Conservation (phyloP, 2,797 vertebrate genomes). For the Geotrypetes seraphini region DNA sequence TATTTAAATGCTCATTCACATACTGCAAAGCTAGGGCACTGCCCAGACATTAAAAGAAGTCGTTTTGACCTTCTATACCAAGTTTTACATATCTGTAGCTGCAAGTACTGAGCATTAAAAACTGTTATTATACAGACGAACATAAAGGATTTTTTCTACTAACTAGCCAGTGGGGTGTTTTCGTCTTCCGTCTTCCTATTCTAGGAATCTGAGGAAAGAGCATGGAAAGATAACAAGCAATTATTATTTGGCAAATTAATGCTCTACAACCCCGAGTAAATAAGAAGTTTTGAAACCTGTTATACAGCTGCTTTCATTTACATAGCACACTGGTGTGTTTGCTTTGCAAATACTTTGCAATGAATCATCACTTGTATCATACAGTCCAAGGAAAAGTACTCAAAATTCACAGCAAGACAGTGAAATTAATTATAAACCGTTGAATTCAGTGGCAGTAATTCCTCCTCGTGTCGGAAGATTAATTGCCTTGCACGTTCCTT, state of each 20-base stretch:
- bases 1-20: no score
- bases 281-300: conserved; percentile 74
- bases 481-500: conserved; percentile 74
- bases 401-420: conserved; percentile 77
- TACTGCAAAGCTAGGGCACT: no score
- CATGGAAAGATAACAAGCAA: conserved; percentile 70
- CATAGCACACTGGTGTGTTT: conserved; percentile 72
- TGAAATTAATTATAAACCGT: conserved; percentile 78
- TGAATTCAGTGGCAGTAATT: conserved; percentile 74
- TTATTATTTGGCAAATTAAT: conserved; percentile 71
- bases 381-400: conserved; percentile 74
- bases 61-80: no score
- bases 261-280: conserved; percentile 66
- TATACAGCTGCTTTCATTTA: conserved; percentile 73
- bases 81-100: no score
- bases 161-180: no score
- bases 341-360: conserved; percentile 76
- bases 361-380: conserved; percentile 75
- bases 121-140: no score
- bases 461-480: conserved; percentile 72
- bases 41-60: no score
- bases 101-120: no score
- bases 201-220: conserved; percentile 64
- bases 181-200: no score
- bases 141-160: no score